Conservation (phyloP, 2,113 vertebrate species). For the Cettia cetti region DNA sequence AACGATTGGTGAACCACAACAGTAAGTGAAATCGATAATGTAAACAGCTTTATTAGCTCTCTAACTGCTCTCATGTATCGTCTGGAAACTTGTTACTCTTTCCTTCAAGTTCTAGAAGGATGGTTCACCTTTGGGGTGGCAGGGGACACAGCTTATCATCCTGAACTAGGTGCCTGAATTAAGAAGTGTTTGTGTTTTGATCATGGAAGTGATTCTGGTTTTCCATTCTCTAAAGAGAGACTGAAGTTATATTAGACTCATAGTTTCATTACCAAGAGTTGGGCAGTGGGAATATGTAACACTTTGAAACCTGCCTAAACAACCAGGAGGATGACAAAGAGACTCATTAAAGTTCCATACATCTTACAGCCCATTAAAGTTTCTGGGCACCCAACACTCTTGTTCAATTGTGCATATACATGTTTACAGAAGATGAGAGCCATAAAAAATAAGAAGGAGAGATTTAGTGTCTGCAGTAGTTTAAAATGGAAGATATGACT, state of each 20-base stretch:
- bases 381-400: background rate
- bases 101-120: background rate
- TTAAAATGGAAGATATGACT: background rate
- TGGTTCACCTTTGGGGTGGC: accelerated
- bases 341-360: background rate
- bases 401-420: background rate
- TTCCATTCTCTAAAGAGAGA: background rate
- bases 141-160: background rate
- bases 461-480: background rate
- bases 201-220: background rate
- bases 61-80: background rate
- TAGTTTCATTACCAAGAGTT: background rate
- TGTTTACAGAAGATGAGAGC: background rate
- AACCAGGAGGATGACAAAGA: background rate
- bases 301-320: background rate
- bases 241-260: background rate
- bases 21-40: background rate
- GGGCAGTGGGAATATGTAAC: background rate
- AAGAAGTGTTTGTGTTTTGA: background rate
- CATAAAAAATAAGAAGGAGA: background rate
- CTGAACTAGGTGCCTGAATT: background rate
- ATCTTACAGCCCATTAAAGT: background rate
- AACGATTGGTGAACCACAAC: background rate
- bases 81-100: background rate
- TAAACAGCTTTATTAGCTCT: background rate